Evolutionary conservation across 2,888 invertebrate genomes (phyloP).

Genomic region (Hemistola chrysoprasaria): DNA sequence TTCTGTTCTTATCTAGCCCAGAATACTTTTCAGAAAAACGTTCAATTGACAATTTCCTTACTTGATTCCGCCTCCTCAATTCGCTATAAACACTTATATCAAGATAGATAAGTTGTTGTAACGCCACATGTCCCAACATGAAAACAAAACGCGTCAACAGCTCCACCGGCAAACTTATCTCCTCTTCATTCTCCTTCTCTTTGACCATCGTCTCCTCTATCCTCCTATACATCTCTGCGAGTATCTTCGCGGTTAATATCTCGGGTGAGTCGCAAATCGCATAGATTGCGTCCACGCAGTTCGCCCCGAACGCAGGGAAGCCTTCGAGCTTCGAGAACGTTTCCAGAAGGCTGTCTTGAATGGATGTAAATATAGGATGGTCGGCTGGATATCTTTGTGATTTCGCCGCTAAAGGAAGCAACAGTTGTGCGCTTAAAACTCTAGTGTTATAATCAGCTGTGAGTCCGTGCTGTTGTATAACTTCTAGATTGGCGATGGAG

Average conservation of each 20-base stretch:
- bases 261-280: conserved; percentile 83
- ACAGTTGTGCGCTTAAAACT: conserved; percentile 59
- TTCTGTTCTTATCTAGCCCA: too few relatives aligned
- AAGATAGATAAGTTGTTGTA: conserved; percentile 90
- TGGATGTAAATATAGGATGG: conserved; percentile 55
- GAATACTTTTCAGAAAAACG: too few relatives aligned
- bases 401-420: conserved; percentile 59
- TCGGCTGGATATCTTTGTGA: conserved; percentile 64
- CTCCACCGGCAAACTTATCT: conserved; percentile 56
- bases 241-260: conserved; percentile 68
- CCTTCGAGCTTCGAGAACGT: conserved; percentile 71
- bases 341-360: conserved; percentile 69
- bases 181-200: conserved; percentile 55
- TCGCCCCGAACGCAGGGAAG: conserved; percentile 76
- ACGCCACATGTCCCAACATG: conserved; percentile 89
- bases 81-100: conserved; percentile 93
- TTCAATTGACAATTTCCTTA: conserved; percentile 33
- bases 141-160: conserved; percentile 79
- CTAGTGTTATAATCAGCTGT: conserved; percentile 73
- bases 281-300: conserved; percentile 78
- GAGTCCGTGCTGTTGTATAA: conserved; percentile 88
- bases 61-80: conserved; percentile 80
- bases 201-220: conserved; percentile 65
- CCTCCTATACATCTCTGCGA: conserved; percentile 70
- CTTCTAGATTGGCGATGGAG: conserved; percentile 86